Conservation (phyloP, 2,113 vertebrate genomes). For the Anas platyrhynchos region DNA sequence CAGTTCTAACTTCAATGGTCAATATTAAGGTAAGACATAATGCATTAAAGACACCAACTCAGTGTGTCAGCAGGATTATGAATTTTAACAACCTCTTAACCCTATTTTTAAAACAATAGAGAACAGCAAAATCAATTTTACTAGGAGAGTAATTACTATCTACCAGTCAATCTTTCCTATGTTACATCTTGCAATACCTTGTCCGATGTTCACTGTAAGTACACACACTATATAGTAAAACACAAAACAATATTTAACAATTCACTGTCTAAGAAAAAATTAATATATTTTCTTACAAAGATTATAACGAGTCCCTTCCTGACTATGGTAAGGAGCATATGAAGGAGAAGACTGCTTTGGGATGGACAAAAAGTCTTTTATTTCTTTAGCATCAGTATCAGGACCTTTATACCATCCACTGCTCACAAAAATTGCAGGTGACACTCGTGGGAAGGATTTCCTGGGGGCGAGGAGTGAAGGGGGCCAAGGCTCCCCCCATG, state of each 20-base stretch:
- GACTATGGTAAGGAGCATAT: rapidly evolving
- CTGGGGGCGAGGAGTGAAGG: neutral
- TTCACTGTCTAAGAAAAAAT: neutral
- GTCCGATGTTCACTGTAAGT: neutral
- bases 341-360: neutral
- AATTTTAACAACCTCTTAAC: neutral
- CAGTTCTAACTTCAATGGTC: neutral
- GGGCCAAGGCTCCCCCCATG: neutral
- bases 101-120: neutral
- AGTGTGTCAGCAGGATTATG: neutral
- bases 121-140: neutral
- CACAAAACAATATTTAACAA: neutral
- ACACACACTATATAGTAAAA: neutral
- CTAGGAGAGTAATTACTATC: neutral
- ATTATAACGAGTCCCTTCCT: neutral
- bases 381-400: neutral
- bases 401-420: neutral
- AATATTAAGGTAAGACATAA: neutral
- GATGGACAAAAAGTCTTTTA: neutral
- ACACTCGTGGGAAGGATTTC: neutral
- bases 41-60: neutral
- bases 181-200: neutral
- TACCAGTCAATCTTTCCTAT: neutral
- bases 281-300: neutral
- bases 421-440: neutral